Conservation (phyloP, 2,113 vertebrate species). For the Alces alces region DNA sequence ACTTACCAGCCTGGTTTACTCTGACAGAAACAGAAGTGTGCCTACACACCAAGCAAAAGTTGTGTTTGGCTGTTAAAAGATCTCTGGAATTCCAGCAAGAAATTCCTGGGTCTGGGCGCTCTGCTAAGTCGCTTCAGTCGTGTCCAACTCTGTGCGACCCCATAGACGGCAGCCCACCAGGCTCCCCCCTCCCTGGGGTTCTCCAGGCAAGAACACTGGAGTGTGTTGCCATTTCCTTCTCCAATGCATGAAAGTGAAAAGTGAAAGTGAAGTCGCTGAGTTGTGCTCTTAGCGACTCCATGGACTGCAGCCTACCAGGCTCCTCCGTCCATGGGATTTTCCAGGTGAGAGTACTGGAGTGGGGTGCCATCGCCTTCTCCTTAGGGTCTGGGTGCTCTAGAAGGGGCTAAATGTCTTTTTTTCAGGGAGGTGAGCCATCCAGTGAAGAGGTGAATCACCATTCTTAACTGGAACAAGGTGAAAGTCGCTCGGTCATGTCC, state of each 20-base stretch:
- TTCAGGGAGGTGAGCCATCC: not conserved
- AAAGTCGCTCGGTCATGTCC: not conserved
- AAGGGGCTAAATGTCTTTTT: not conserved
- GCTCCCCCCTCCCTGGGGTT: not conserved
- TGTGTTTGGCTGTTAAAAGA: conserved; percentile 18
- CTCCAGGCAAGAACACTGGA: not conserved
- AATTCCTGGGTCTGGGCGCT: not conserved
- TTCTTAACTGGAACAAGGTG: not conserved
- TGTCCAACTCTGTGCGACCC: not conserved
- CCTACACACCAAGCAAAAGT: conserved; percentile 37
- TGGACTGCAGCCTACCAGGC: not conserved
- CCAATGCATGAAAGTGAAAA: not conserved
- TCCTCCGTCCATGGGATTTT: not conserved
- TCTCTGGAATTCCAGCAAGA: conserved; percentile 31
- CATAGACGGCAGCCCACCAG: not conserved
- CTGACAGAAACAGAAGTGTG: conserved; percentile 45
- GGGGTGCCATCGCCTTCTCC: not conserved
- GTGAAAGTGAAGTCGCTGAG: not conserved
- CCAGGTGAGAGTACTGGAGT: not conserved
- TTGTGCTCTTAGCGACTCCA: not conserved
- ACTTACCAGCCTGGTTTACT: conserved; percentile 39
- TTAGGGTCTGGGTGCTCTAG: not conserved
- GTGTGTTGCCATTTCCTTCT: not conserved
- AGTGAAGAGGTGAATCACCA: not conserved
- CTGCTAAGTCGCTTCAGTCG: not conserved